Evolutionary conservation across 2,888 invertebrate species (phyloP).

Genomic region (Conops quadrifasciatus): DNA sequence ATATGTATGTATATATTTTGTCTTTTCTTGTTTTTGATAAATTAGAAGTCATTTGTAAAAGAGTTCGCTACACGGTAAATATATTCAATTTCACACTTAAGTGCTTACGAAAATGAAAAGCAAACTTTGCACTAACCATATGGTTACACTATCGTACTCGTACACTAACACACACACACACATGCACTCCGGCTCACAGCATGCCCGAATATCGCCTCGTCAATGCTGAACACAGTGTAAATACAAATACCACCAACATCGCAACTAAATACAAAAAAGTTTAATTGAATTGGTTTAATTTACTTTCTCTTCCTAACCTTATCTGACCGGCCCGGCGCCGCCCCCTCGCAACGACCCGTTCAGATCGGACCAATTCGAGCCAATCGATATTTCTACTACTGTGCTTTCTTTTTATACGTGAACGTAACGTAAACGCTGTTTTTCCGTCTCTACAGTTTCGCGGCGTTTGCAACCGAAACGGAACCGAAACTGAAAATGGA

Average conservation of each 20-base stretch:
- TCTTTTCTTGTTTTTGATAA: neutral
- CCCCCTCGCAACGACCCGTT: neutral
- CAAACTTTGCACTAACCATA: slow-evolving; percentile 24
- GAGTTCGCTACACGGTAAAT: slow-evolving; percentile 14
- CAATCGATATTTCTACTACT: neutral
- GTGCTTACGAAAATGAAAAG: slow-evolving; percentile 36
- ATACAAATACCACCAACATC: neutral
- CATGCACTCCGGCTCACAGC: neutral
- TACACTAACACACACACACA: slow-evolving; percentile 14
- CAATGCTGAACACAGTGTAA: too few relatives aligned
- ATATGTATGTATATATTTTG: neutral
- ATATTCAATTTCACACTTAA: slow-evolving; percentile 38
- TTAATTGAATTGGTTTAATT: slow-evolving; percentile 28
- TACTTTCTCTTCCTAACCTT: neutral
- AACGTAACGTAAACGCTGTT: neutral
- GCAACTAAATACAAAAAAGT: too few relatives aligned
- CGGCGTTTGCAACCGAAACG: slow-evolving; percentile 13
- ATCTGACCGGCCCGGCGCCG: neutral
- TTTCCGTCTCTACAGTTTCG: neutral
- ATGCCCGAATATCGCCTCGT: neutral
- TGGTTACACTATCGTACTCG: neutral
- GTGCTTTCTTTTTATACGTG: neutral
- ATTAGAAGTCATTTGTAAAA: slow-evolving; percentile 24
- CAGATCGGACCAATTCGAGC: neutral
- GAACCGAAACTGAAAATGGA: slow-evolving; percentile 11